Evolutionary conservation across 92 coral and sea anemone genomes (phyloP).

Genomic region (Epizoanthus ramosus): DNA sequence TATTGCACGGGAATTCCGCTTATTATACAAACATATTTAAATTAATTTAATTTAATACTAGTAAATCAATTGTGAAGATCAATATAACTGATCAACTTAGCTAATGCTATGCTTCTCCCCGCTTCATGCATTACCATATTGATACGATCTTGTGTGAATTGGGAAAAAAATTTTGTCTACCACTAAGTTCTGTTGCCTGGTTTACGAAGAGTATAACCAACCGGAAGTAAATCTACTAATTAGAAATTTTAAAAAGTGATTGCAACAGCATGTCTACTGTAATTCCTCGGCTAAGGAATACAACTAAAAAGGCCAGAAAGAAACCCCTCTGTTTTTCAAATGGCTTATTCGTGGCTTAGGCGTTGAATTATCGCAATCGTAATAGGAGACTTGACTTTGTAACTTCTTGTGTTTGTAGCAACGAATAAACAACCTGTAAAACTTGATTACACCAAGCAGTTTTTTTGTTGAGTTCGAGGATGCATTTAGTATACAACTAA

Average conservation of each 20-base stretch:
- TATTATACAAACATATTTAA: neutral
- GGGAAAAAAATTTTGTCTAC: no score
- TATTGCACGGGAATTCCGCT: constrained; percentile 6
- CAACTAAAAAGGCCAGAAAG: neutral
- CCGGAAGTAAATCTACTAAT: no score
- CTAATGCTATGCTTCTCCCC: constrained; percentile 9
- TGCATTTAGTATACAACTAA: neutral
- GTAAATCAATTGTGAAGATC: constrained; percentile 20
- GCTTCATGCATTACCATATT: constrained; percentile 3
- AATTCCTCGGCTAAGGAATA: no score
- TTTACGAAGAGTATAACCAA: no score
- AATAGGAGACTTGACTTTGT: neutral
- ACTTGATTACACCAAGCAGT: no score
- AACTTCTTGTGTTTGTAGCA: neutral
- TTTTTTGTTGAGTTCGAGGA: no score
- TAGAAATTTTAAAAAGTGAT: no score
- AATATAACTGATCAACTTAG: constrained; percentile 9
- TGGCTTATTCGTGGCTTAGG: neutral
- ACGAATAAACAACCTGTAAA: neutral
- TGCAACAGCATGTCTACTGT: no score
- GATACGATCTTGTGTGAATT: neutral
- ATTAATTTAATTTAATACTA: neutral
- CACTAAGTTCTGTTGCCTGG: no score
- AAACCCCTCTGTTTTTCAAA: neutral
- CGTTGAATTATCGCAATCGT: neutral